Percentiles rank a stretch among this genome's conserved stretches.
These are phyloP conservation scores for Hyalella azteca DNA, from an alignment of 2,888 invertebrate genomes.

Conservation along the genomic window DNA sequence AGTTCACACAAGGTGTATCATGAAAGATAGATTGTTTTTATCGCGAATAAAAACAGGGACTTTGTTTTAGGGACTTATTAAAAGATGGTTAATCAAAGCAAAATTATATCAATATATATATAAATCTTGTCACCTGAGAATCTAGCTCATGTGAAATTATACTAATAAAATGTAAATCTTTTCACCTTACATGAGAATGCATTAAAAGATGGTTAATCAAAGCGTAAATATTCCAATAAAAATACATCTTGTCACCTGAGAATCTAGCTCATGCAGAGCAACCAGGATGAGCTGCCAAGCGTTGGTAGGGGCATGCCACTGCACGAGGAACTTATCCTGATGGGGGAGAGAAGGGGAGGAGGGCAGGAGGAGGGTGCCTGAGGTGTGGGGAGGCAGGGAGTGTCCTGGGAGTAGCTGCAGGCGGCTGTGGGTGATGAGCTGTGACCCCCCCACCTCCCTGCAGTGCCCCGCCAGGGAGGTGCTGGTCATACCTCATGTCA, in stretches of 20 bases:
- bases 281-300: conserved; percentile 19
- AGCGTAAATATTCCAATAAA: too few relatives aligned
- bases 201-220: too few relatives aligned
- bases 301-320: conserved; percentile 24
- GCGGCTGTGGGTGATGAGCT: conserved; percentile 40
- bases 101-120: too few relatives aligned
- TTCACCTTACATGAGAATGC: too few relatives aligned
- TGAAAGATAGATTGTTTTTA: too few relatives aligned
- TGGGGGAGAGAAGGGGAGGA: background rate
- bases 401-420: conserved; percentile 43
- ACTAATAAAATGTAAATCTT: too few relatives aligned
- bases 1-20: too few relatives aligned
- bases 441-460: conserved; percentile 38
- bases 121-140: too few relatives aligned
- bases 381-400: conserved; percentile 43
- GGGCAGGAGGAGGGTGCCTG: conserved; percentile 37
- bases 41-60: too few relatives aligned
- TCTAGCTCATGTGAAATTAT: too few relatives aligned
- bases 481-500: conserved; percentile 47
- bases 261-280: background rate
- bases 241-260: background rate
- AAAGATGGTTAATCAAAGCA: too few relatives aligned
- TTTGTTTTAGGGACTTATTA: too few relatives aligned
- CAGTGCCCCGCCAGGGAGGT: conserved; percentile 11
- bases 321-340: conserved; percentile 6